Evolutionary conservation across 2,113 vertebrate genomes (phyloP).

Genomic region (pig (Sus scrofa)): DNA sequence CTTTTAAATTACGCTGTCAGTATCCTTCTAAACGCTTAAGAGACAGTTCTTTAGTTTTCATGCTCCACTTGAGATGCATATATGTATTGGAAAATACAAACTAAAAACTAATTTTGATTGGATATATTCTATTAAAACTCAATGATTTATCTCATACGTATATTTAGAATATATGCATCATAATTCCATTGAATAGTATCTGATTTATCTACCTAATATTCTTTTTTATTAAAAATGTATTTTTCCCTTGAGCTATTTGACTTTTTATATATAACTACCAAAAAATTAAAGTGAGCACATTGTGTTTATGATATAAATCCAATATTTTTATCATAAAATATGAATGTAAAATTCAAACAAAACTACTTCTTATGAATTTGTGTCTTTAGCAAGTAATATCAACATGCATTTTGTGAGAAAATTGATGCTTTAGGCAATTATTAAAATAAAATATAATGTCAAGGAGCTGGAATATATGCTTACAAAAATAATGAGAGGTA

Average conservation of each 20-base stretch:
- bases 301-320: slow-evolving; percentile 19
- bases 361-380: slow-evolving; percentile 33
- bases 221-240: not conserved
- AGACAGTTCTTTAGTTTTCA: not conserved
- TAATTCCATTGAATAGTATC: not conserved
- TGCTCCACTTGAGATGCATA: not conserved
- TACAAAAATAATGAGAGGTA: not conserved
- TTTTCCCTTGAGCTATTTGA: slow-evolving; percentile 22
- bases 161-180: not conserved
- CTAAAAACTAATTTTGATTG: not conserved
- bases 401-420: slow-evolving; percentile 12
- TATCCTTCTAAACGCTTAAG: not conserved
- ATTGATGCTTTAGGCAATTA: not conserved
- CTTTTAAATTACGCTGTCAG: not conserved
- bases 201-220: not conserved
- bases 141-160: not conserved
- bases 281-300: not conserved
- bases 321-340: slow-evolving; percentile 55
- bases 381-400: not conserved
- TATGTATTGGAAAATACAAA: not conserved
- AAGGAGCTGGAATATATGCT: not conserved
- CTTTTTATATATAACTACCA: slow-evolving; percentile 1
- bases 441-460: slow-evolving; percentile 10
- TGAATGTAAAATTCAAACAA: not conserved
- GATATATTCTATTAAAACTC: slow-evolving; percentile 24